These are phyloP conservation scores for Pantherophis vulpinus DNA, from an alignment of 2,797 vertebrate genomes.

Conservation along the genomic window DNA sequence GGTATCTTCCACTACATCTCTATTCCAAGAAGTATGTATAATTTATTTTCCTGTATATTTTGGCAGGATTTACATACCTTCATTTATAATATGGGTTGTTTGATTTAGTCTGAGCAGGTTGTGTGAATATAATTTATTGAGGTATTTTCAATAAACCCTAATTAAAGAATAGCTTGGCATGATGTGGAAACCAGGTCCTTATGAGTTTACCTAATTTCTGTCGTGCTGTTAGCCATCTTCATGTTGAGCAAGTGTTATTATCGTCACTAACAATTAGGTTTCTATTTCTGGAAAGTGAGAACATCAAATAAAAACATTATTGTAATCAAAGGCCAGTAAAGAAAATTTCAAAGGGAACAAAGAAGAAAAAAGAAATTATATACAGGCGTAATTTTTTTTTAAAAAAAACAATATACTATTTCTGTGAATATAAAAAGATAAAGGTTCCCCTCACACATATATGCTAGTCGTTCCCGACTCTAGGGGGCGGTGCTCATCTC, in stretches of 20 bases:
- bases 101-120: not conserved
- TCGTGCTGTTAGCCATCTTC: not conserved
- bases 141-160: not conserved
- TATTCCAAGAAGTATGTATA: not conserved
- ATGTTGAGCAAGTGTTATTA: not conserved
- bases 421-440: not conserved
- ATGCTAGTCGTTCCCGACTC: too few relatives aligned
- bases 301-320: not conserved
- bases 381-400: not conserved
- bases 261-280: not conserved
- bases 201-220: not conserved
- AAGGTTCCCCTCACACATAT: too few relatives aligned
- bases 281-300: not conserved
- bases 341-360: not conserved
- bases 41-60: not conserved
- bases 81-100: not conserved
- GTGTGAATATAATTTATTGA: not conserved
- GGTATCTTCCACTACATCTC: not conserved
- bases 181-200: not conserved
- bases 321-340: not conserved
- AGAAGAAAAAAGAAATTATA: not conserved
- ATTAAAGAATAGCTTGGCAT: not conserved
- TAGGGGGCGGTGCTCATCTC: too few relatives aligned
- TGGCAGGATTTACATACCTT: not conserved
- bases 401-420: not conserved